phyloP scores from a whole-genome alignment of 35 echinoderm and acorn worm genomes.

The Amphiura filiformis region DNA sequence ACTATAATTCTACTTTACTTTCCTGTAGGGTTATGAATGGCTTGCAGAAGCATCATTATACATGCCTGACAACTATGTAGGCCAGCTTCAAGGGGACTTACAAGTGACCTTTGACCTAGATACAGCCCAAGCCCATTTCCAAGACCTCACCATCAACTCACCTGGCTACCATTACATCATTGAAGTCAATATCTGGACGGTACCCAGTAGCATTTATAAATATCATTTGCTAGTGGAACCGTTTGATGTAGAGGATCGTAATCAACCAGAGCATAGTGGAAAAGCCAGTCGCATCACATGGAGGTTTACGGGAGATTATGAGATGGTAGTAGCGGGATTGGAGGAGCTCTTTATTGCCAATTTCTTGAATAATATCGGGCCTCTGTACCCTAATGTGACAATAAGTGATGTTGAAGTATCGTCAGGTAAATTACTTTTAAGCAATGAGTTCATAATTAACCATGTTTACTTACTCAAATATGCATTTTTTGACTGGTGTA shows the following conservation, averaged over 20 bases:
- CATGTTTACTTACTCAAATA: no score
- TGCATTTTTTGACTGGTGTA: no score
- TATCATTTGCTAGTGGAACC: constrained; percentile 21
- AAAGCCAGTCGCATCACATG: constrained; percentile 32
- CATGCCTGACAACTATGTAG: constrained; percentile 76
- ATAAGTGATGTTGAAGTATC: constrained; percentile 66
- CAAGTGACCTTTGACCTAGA: constrained; percentile 61
- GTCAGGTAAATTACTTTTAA: constrained; percentile 64
- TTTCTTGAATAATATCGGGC: constrained; percentile 75
- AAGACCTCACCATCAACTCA: constrained; percentile 54
- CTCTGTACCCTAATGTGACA: constrained; percentile 54
- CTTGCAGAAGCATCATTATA: constrained; percentile 41
- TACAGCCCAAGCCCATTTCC: constrained; percentile 50
- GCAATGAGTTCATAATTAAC: no score
- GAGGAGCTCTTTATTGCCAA: constrained; percentile 55
- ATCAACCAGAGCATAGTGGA: constrained; percentile 26
- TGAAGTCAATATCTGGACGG: constrained; percentile 48
- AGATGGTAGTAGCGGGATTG: constrained; percentile 49
- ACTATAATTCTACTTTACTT: no score
- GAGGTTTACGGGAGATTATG: constrained; percentile 65
- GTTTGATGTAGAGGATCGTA: constrained; percentile 64
- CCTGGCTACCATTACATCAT: constrained; percentile 71
- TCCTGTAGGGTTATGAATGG: constrained; percentile 69
- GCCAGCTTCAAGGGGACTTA: constrained; percentile 51
- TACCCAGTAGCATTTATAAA: constrained; percentile 54